Base-by-base conservation (phyloP, 1,140 invertebrate genomes). In the Drosophila pachea region DNA sequence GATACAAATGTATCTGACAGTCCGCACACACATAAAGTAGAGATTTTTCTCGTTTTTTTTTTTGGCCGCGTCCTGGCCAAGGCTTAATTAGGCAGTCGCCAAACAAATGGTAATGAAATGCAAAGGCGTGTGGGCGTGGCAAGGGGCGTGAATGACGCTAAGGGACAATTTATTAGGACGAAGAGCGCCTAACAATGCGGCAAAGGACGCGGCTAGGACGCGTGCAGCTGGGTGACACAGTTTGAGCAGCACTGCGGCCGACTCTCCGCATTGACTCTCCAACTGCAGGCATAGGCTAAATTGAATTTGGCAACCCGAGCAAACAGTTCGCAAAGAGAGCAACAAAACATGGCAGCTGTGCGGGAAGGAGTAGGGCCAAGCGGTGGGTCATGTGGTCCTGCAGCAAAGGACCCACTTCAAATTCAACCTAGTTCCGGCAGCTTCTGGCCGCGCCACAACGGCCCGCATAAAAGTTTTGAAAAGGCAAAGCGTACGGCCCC, bases 161-260 rank as follows among this genome's bases (percentile, higher is more conserved):
- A 42, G 40, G 2, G 66, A 64, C 61, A 68, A 60, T 75, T 66
- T 83, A 82, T 83, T 82, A 83, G 78, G 72, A 61, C 58, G 35
- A 62, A 78, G 67, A 58, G 67, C 56, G 48, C 56, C 42, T 68
- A 83, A 82, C 78, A 78, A 81, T 81, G 78, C 70, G 77, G 69
- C 53, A 50, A 64, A 52, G 14, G 5, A 47, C 16, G 40, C 32
- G 22, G 16, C 43, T 45, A 61, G 63, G 40, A 22, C 22, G 52
- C 55, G 61, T 58, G 35, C 31, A 68, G 52, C 35, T 55, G 68
- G 73, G 63, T 42, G 16, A 49, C 54, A 68, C 49, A 71, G 68
- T 67, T 71, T 67, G 29, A 55, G 33, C 9, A 11, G 31, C 52
- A 43, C 32, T 56, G 43, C 22, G 22, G 4, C 16, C 14, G 6